These are phyloP conservation scores for Amia ocellicauda DNA, from an alignment of 2,113 vertebrate genomes.

Conservation along the genomic window DNA sequence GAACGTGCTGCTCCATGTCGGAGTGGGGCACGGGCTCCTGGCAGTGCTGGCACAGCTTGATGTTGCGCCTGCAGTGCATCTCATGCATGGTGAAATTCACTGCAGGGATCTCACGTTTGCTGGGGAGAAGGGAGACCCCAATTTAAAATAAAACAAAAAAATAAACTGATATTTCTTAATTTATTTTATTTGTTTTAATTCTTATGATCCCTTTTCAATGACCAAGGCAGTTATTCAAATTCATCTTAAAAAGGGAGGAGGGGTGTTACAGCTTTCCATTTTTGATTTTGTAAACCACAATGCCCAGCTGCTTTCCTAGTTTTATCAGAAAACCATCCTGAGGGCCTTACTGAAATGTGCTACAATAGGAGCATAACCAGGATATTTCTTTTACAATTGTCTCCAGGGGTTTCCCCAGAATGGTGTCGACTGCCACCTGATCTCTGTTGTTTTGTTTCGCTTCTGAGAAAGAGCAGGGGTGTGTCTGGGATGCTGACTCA, in stretches of 20 bases:
- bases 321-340: too few relatives aligned
- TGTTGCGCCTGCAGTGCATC: conserved; percentile 89
- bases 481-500: too few relatives aligned
- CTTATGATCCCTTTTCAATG: neutral
- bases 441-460: too few relatives aligned
- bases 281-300: too few relatives aligned
- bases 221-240: neutral
- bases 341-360: too few relatives aligned
- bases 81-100: conserved; percentile 92
- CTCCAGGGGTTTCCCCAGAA: too few relatives aligned
- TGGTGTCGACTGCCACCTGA: too few relatives aligned
- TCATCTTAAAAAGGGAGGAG: too few relatives aligned
- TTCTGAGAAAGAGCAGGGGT: too few relatives aligned
- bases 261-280: too few relatives aligned
- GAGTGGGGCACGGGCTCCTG: conserved; percentile 81
- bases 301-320: neutral
- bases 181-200: neutral
- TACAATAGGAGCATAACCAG: too few relatives aligned
- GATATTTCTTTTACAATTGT: too few relatives aligned
- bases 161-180: neutral
- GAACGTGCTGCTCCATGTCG: conserved; percentile 78
- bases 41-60: conserved; percentile 80
- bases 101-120: conserved; percentile 87
- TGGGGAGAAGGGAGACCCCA: conserved; percentile 38
- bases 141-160: neutral